Evolutionary conservation across 2,113 vertebrate species (phyloP).

Genomic region (Bufo gargarizans): DNA sequence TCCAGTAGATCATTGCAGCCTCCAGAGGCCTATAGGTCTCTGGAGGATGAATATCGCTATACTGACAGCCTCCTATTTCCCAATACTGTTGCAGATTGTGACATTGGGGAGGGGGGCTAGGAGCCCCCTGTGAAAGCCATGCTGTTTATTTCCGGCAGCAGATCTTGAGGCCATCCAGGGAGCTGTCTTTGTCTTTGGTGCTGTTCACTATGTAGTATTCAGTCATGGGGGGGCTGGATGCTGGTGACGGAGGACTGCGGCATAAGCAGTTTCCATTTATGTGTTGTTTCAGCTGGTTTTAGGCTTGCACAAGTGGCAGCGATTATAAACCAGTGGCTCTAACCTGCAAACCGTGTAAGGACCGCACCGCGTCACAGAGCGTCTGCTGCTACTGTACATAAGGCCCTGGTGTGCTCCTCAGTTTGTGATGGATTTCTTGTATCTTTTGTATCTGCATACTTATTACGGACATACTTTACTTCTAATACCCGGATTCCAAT

Average conservation of each 20-base stretch:
- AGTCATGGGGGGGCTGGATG: background rate
- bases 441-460: no score
- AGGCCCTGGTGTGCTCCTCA: background rate
- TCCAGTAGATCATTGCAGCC: background rate
- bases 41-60: background rate
- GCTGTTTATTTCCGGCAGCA: constrained; percentile 28
- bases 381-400: background rate
- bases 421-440: no score
- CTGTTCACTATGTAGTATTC: constrained; percentile 30
- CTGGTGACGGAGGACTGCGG: background rate
- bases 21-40: background rate
- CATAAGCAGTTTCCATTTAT: background rate
- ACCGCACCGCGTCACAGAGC: background rate
- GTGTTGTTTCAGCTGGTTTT: background rate
- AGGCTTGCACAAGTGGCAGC: background rate
- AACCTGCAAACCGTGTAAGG: background rate
- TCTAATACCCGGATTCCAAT: no score
- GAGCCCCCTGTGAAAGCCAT: constrained; percentile 60
- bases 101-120: constrained; percentile 64
- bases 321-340: background rate
- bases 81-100: constrained; percentile 59
- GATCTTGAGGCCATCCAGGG: constrained; percentile 10
- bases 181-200: constrained; percentile 57
- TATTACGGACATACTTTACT: no score
- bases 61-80: constrained; percentile 59